A percentile compares a stretch with the other conserved stretches of the same genome.
These are phyloP conservation scores for Sthenelais limicola DNA, from an alignment of 2,888 invertebrate species.

Conservation along the genomic window DNA sequence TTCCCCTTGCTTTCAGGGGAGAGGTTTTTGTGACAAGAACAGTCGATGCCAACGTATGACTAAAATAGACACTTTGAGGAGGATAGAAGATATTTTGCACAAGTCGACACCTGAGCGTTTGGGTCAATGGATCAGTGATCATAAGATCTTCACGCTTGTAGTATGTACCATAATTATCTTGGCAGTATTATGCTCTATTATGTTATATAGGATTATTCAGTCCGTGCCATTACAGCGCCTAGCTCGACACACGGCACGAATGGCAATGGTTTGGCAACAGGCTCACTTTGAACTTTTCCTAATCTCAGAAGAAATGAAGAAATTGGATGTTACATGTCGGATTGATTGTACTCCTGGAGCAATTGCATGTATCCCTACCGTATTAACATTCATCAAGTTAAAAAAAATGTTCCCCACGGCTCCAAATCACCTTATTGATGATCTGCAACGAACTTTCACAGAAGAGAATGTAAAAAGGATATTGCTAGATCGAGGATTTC, in stretches of 20 bases:
- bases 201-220: not conserved
- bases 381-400: no score
- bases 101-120: not conserved
- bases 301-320: no score
- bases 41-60: not conserved
- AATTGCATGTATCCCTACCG: no score
- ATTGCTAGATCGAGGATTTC: no score
- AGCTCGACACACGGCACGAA: not conserved
- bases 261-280: slow-evolving; percentile 13
- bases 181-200: not conserved
- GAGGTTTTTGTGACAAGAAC: not conserved
- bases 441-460: no score
- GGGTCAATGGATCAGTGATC: not conserved
- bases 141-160: not conserved
- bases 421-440: no score
- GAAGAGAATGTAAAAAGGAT: no score
- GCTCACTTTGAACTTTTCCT: slow-evolving; percentile 15
- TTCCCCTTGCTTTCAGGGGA: not conserved
- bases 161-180: not conserved
- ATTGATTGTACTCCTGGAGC: no score
- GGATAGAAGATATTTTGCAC: not conserved
- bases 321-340: no score
- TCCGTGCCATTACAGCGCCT: not conserved
- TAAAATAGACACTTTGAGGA: slow-evolving; percentile 3
- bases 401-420: no score